Percentiles rank a stretch among this genome's conserved stretches.
phyloP scores from a whole-genome alignment of 2,113 vertebrate species.

The Lepus europaeus region DNA sequence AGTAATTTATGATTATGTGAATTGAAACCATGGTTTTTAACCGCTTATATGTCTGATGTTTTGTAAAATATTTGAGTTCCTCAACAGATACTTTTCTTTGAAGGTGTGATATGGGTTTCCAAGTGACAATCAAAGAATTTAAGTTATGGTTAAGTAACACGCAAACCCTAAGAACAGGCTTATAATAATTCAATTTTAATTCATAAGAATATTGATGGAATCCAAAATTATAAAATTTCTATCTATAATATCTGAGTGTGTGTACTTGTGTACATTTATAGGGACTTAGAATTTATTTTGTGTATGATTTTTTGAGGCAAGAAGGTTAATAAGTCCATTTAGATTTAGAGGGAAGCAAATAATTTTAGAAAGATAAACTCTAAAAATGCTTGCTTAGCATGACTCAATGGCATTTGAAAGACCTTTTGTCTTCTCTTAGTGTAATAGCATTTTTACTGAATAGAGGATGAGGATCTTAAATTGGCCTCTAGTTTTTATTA shows the following conservation, averaged over 20 bases:
- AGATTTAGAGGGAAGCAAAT: conserved; percentile 46
- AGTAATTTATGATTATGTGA: background rate
- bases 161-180: background rate
- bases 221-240: background rate
- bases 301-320: background rate
- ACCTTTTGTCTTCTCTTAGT: background rate
- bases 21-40: background rate
- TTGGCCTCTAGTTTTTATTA: conserved; percentile 52
- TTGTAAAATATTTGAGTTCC: background rate
- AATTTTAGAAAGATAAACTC: conserved; percentile 5
- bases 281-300: background rate
- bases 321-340: background rate
- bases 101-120: background rate
- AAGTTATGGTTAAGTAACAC: background rate
- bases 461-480: conserved; percentile 11
- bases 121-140: background rate
- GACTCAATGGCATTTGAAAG: background rate
- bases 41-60: background rate
- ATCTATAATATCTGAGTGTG: background rate
- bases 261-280: background rate
- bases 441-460: background rate
- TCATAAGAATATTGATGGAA: background rate
- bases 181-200: background rate
- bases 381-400: background rate
- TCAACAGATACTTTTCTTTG: background rate